Evolutionary conservation across 2,888 invertebrate species (phyloP), one percentile per base, ranked within the genome.

Genomic region (Amphipoea lucens): DNA sequence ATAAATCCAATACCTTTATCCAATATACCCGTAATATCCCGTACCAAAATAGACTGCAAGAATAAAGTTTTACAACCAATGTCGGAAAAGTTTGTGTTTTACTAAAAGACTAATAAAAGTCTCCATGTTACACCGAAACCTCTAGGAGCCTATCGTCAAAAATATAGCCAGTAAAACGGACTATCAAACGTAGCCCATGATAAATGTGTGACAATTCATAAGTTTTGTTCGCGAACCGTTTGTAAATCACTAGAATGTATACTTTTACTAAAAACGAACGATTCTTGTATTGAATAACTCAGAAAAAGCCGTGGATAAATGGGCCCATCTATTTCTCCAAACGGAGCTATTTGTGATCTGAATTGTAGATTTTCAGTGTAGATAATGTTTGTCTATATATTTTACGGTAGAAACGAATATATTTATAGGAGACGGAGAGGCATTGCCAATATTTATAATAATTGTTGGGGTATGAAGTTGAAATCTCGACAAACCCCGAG

Each of bases 401-500:
- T 81, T 88, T 78, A 86, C 76, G 62, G 54, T 70, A 63, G 76
- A 78, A 79, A 79, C 78, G 54, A 83, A 83, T 81, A 79, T 79
- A 83, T 4, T 57, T 60, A n/a, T 79, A 83, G 72, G 9, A 62
- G 76, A 77, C 71, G 29, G 54, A 63, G 76, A 82, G 60, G 63
- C 79, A 74, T 82, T 74, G 71, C 78, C 85, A 85, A 88, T 89
- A 83, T 89, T 88, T 89, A 86, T 89, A 89, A 88, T 88, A 89
- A 91, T 88, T 89, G 87, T 83, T 84, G 74, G 66, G 74, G 70
- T 82, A 82, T 84, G 83, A 82, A 82, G 81, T 87, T 83, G 82
- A 89, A 89, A 90, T 89, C 89, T 88, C 86, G 80, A 88, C 90
- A 90, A 91, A 91, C 87, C 90, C 82, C 76, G 48, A 81, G 88